These are phyloP conservation scores for Yponomeuta sedellus DNA, from an alignment of 2,888 invertebrate genomes.

Conservation along the genomic window DNA sequence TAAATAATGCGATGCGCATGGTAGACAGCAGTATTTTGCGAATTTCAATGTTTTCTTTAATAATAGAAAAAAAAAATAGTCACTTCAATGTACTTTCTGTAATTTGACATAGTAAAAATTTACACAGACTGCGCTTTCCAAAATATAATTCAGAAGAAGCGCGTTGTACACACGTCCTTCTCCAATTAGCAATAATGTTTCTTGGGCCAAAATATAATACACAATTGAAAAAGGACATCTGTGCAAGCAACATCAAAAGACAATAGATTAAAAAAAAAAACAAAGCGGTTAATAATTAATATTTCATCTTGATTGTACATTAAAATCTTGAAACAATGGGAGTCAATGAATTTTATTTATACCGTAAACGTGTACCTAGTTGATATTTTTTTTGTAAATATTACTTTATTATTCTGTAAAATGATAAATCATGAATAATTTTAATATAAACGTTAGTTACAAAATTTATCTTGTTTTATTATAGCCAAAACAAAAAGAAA, in stretches of 20 bases:
- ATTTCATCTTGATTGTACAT: slow-evolving; percentile 53
- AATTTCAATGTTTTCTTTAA: slow-evolving; percentile 40
- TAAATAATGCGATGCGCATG: slow-evolving; percentile 31
- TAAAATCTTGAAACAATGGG: slow-evolving; percentile 57
- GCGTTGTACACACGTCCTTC: no score
- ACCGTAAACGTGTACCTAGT: slow-evolving; percentile 68
- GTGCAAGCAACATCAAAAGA: background rate
- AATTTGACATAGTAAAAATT: background rate
- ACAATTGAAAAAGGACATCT: background rate
- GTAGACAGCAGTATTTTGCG: slow-evolving; percentile 52
- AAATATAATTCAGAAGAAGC: background rate
- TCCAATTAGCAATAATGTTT: no score
- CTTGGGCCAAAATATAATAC: background rate
- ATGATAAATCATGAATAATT: slow-evolving; percentile 75
- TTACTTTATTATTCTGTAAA: slow-evolving; percentile 63
- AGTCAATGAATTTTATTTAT: slow-evolving; percentile 75
- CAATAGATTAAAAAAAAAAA: background rate
- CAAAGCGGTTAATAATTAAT: background rate
- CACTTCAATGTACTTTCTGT: slow-evolving; percentile 35
- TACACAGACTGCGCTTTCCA: background rate
- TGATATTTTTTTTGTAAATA: slow-evolving; percentile 72
- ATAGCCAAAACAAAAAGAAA: slow-evolving; percentile 19
- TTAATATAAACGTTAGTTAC: slow-evolving; percentile 73
- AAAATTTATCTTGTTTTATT: slow-evolving; percentile 64
- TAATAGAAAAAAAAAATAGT: slow-evolving; percentile 49